Evolutionary conservation across 2,113 vertebrate species (phyloP).

Genomic region (Nothocercus nigrocapillus): DNA sequence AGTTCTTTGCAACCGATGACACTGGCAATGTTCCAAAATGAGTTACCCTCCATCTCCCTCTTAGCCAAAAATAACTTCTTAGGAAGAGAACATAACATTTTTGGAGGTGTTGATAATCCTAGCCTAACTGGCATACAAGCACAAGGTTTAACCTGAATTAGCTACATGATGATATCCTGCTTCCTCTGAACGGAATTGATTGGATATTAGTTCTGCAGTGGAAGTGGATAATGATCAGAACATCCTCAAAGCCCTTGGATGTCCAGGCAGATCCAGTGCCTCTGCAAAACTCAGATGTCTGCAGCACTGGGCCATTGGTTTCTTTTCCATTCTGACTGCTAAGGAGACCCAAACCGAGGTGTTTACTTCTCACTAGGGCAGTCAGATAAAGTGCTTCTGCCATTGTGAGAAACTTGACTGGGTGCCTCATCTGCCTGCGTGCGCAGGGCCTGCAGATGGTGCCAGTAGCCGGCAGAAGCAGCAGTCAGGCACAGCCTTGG

Average conservation of each 20-base stretch:
- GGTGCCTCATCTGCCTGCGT: background rate
- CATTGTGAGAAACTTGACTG: background rate
- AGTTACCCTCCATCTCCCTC: background rate
- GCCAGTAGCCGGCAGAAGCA: constrained; percentile 38
- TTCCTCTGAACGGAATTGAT: background rate
- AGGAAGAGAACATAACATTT: background rate
- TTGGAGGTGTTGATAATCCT: background rate
- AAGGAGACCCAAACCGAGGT: fast-evolving
- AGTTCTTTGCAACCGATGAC: background rate
- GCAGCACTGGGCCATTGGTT: background rate
- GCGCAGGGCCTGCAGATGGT: constrained; percentile 54
- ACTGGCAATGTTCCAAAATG: background rate
- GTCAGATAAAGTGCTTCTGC: background rate
- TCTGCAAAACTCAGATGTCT: background rate
- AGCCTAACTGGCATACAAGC: background rate
- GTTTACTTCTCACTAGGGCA: background rate
- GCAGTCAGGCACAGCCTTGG: fast-evolving
- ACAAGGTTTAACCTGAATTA: background rate
- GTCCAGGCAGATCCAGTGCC: background rate
- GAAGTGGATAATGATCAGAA: background rate
- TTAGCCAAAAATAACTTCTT: background rate
- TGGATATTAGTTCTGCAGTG: background rate
- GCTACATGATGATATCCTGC: background rate
- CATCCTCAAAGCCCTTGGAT: background rate
- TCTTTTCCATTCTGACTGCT: background rate